These are phyloP conservation scores for Orthonevra nobilis DNA, from an alignment of 2,888 invertebrate species.

Conservation along the genomic window DNA sequence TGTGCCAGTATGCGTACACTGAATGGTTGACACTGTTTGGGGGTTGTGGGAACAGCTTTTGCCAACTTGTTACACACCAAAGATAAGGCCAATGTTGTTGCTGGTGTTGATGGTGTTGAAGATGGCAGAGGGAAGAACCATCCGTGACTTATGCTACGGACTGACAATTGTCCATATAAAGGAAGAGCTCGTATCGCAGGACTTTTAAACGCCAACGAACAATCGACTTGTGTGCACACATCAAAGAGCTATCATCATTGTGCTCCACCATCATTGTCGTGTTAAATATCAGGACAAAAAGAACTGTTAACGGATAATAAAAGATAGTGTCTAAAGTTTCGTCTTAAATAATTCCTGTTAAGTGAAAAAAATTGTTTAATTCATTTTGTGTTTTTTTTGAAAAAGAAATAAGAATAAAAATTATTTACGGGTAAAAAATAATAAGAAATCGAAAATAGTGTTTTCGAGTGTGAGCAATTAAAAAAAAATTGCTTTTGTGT, in stretches of 20 bases:
- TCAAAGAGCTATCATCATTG: conserved; percentile 34
- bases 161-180: conserved; percentile 60
- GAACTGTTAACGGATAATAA: conserved; percentile 52
- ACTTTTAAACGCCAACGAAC: conserved; percentile 67
- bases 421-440: neutral
- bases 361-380: neutral
- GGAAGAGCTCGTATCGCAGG: conserved; percentile 50
- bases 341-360: conserved; percentile 7
- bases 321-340: conserved; percentile 6
- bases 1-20: conserved; percentile 2
- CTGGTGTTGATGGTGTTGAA: conserved; percentile 6
- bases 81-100: conserved; percentile 34
- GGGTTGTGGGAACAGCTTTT: conserved; percentile 40
- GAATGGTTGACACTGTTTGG: conserved; percentile 1
- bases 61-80: conserved; percentile 70
- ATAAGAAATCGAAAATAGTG: neutral
- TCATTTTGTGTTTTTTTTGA: neutral
- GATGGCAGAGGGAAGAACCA: conserved; percentile 46
- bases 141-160: conserved; percentile 37
- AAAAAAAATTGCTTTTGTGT: neutral
- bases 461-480: neutral
- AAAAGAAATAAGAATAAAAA: neutral
- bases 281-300: conserved; percentile 49
- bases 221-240: conserved; percentile 66
- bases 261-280: conserved; percentile 43